Conservation (phyloP, 2,113 vertebrate genomes). For the Hemichromis elongatus region DNA sequence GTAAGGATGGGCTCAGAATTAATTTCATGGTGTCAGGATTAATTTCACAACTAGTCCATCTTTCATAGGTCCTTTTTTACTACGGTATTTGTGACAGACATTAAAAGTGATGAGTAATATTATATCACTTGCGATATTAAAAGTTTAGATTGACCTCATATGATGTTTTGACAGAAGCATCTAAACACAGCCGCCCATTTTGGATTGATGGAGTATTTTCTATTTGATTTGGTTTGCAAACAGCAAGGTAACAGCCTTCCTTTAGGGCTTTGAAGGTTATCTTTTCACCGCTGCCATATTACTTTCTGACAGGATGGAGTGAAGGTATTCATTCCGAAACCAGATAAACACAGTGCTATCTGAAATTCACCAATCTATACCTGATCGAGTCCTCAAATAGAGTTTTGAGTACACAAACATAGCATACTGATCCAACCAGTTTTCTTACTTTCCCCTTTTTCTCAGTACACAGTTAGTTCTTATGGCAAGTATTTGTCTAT, state of each 20-base stretch:
- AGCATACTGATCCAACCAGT: background rate
- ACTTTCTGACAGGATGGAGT: background rate
- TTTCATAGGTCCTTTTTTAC: background rate
- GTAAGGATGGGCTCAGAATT: slow-evolving; percentile 4
- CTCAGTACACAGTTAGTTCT: background rate
- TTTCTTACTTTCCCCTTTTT: background rate
- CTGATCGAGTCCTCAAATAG: background rate
- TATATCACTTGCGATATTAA: background rate
- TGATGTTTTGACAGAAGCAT: background rate
- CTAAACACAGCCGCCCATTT: background rate
- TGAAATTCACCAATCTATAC: background rate
- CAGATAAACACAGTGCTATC: background rate
- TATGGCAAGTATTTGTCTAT: background rate
- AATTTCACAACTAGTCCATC: slow-evolving; percentile 5
- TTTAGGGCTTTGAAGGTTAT: background rate
- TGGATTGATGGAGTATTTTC: background rate
- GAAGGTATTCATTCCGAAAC: background rate
- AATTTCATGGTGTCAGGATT: slow-evolving; percentile 11
- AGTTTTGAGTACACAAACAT: background rate
- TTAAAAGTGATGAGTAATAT: background rate
- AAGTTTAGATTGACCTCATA: background rate
- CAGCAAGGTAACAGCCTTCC: background rate
- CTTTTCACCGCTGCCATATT: background rate
- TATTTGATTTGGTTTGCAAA: slow-evolving; percentile 7
- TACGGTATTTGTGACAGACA: background rate